Evolutionary conservation across 2,888 invertebrate species (phyloP).

Genomic region (Heliconius ismenius): DNA sequence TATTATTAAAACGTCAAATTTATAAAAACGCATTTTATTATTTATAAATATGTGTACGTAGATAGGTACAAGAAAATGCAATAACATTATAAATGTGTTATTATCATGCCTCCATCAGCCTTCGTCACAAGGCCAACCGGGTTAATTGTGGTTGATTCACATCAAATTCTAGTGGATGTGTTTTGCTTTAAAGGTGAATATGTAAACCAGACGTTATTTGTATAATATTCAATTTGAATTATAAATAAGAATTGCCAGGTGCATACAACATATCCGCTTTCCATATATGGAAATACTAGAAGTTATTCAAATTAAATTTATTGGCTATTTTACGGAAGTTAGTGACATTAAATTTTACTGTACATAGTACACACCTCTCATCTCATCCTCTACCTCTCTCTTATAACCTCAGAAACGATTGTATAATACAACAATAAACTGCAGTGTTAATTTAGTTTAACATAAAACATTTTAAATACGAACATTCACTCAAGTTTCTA

Average conservation of each 20-base stretch:
- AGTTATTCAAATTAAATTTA: not conserved
- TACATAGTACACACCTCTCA: too few species aligned
- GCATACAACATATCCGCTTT: not conserved
- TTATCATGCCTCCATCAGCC: slow-evolving; percentile 45
- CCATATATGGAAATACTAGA: not conserved
- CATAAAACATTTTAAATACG: too few species aligned
- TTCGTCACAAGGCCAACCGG: slow-evolving; percentile 49
- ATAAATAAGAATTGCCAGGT: not conserved
- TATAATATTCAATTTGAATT: slow-evolving; percentile 15
- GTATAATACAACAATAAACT: too few species aligned
- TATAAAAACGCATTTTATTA: slow-evolving; percentile 41
- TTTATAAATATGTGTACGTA: slow-evolving; percentile 18
- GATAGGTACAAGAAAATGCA: slow-evolving; percentile 39
- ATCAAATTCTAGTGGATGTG: slow-evolving; percentile 44
- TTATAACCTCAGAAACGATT: too few species aligned
- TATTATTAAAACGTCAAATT: slow-evolving; percentile 41
- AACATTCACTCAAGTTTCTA: not conserved
- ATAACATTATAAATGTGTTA: slow-evolving; percentile 48
- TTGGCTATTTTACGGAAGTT: too few species aligned
- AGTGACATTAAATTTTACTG: too few species aligned
- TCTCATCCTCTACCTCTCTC: too few species aligned
- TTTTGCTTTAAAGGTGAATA: slow-evolving; percentile 41
- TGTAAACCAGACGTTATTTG: slow-evolving; percentile 29
- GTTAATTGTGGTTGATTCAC: slow-evolving; percentile 45
- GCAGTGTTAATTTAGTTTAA: too few species aligned